Base-by-base conservation (phyloP, 2,888 invertebrate genomes). In the Amaurobius ferox region DNA sequence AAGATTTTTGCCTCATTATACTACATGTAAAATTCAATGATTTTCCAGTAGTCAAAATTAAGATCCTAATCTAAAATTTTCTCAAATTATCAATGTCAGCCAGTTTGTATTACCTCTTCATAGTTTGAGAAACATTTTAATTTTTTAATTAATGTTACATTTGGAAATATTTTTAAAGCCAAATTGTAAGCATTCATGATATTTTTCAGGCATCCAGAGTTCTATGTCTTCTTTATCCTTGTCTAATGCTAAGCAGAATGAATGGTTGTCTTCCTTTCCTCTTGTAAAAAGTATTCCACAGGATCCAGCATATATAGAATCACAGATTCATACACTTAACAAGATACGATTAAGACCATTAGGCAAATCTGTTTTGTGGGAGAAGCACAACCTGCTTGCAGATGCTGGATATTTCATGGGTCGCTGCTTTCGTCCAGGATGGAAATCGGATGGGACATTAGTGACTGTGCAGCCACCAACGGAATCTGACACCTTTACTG, bases 351-450 rank as follows among this genome's bases (percentile, higher is more conserved):
- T 86, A 35, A 80, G 67, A 13, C 78, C 87, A 9, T 66, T 73
- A 16, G 32, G 90, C 90, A 19, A 91, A 19, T 91, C 92, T 1
- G 74, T 90, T 48, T 67, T 90, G 79, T 89, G 89, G 79, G 86
- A 89, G 19, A 90, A 90, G 66, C 90, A 91, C 78, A 70, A 89
- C 13, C 74, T 90, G 55, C 77, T 91, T 19, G 89, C 90, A 26
- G 92, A 92, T 89, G 90, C 91, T n/a, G 91, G 90, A 0, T 90
- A 90, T 64, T 91, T 91, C 80, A 91, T 91, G 90, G 91, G 91
- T 0, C 89, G 91, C 0, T 90, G 94, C 86, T 94, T 94, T 87
- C 94, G 95, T 90, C 93, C 94, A 0, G 95, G 95, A 0, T 97
- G 96, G 94, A 95, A 94, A 0, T 94, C 94, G 0, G 93, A 93